These are phyloP conservation scores for Semicossyphus pulcher DNA, from an alignment of 2,113 vertebrate genomes.

Conservation along the genomic window DNA sequence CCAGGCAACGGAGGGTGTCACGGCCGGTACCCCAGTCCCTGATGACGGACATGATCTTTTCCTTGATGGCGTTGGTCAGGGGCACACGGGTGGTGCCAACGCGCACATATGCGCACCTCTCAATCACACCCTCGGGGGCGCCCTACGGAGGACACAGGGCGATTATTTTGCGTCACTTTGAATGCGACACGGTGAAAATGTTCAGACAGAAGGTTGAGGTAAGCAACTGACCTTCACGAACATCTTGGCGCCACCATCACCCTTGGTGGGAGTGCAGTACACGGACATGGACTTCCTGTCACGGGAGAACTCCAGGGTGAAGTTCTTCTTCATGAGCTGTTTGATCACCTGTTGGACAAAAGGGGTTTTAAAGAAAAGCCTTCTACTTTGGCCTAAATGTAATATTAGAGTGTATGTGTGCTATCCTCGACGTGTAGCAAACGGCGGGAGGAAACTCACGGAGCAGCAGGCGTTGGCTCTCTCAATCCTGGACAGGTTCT, in stretches of 20 bases:
- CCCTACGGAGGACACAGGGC: constrained; percentile 66
- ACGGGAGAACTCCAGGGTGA: constrained; percentile 95
- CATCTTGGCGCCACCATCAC: constrained; percentile 92
- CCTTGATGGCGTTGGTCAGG: constrained; percentile 82
- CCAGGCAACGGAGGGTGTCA: constrained; percentile 93
- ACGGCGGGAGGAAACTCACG: constrained; percentile 74
- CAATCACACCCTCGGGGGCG: constrained; percentile 90
- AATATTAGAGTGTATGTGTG: background rate
- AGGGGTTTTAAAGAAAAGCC: too few relatives aligned
- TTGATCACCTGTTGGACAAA: constrained; percentile 86
- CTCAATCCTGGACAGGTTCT: constrained; percentile 87
- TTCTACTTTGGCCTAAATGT: background rate
- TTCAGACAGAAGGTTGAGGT: background rate
- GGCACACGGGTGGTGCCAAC: constrained; percentile 91
- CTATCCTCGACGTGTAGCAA: background rate
- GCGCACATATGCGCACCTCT: constrained; percentile 90
- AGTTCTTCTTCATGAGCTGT: constrained; percentile 94
- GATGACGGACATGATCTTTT: constrained; percentile 89
- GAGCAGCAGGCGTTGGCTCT: constrained; percentile 92
- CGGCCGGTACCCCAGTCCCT: constrained; percentile 94
- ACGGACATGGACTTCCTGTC: constrained; percentile 97
- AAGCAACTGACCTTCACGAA: constrained; percentile 87
- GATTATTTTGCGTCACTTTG: too few relatives aligned
- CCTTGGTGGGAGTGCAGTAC: constrained; percentile 90
- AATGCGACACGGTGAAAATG: background rate